A percentile compares a stretch with the other conserved stretches of the same genome.
Evolutionary conservation across 1,140 invertebrate genomes (phyloP).

Genomic region (Pachyrhynchus sulphureomaculatus): DNA sequence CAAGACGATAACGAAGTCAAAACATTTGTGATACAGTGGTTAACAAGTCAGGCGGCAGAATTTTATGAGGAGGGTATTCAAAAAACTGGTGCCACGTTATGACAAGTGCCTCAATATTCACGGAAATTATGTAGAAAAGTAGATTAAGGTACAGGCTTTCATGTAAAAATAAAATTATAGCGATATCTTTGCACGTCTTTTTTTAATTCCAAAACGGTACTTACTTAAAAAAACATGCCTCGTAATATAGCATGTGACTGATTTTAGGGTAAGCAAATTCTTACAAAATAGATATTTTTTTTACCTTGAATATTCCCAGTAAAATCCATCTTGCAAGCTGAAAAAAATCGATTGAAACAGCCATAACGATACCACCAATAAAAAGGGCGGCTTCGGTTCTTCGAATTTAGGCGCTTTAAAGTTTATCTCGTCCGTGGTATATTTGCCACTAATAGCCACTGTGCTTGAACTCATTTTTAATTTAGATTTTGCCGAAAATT

Average conservation of each 20-base stretch:
- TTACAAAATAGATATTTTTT: too few relatives aligned
- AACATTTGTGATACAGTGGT: not conserved
- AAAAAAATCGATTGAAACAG: constrained; percentile 32
- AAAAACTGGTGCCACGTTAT: too few relatives aligned
- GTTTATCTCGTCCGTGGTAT: not conserved
- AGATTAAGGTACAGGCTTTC: too few relatives aligned
- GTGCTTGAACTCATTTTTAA: constrained; percentile 21
- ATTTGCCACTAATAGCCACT: not conserved
- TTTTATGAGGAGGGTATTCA: too few relatives aligned
- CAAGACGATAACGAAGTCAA: too few relatives aligned
- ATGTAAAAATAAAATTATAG: too few relatives aligned
- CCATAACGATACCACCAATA: constrained; percentile 20
- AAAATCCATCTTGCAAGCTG: constrained; percentile 33
- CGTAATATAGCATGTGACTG: not conserved
- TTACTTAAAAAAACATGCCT: too few relatives aligned
- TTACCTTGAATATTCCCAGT: constrained; percentile 29
- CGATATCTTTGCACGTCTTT: too few relatives aligned
- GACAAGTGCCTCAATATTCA: too few relatives aligned
- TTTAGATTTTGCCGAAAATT: not conserved
- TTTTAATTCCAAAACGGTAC: too few relatives aligned
- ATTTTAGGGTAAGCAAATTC: not conserved
- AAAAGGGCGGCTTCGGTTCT: constrained; percentile 9
- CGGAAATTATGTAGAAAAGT: too few relatives aligned
- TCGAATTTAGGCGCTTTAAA: constrained; percentile 8
- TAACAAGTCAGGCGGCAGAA: too few relatives aligned